Conservation (phyloP, 2,888 invertebrate genomes). For the Sisyra nigra region DNA sequence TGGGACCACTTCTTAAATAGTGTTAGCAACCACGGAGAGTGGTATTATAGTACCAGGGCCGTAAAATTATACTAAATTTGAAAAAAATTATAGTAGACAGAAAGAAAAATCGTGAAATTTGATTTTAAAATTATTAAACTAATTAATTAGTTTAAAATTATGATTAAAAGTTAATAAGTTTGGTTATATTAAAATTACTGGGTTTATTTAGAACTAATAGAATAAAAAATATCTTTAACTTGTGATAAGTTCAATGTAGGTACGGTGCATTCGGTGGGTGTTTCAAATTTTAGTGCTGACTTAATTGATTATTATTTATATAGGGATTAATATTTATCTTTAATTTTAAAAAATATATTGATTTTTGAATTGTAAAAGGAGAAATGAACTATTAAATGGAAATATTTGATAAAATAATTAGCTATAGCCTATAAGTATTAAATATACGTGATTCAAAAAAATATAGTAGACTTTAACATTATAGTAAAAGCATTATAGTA, state of each 20-base stretch:
- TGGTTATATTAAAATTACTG: not conserved
- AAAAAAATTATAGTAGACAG: no score
- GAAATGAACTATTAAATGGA: not conserved
- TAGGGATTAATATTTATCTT: constrained; percentile 2
- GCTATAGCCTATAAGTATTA: not conserved
- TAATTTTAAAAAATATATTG: not conserved
- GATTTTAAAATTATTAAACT: no score
- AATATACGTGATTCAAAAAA: no score
- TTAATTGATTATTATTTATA: not conserved
- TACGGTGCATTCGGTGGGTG: not conserved
- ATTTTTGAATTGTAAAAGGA: not conserved
- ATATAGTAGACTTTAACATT: not conserved
- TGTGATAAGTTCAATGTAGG: not conserved
- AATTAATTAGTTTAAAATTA: no score
- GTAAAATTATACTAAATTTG: no score
- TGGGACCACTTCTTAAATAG: no score
- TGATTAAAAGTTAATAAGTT: no score
- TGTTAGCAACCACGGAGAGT: no score
- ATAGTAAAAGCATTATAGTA: not conserved
- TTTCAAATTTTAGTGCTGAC: not conserved
- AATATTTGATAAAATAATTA: not conserved
- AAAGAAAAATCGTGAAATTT: no score
- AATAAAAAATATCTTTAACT: not conserved
- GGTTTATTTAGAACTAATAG: constrained; percentile 1
- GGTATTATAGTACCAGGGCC: no score